Base-by-base conservation (phyloP, 30 jellyfish, hydroid and myxozoan genomes). In the Chrysaora quinquecirrha region DNA sequence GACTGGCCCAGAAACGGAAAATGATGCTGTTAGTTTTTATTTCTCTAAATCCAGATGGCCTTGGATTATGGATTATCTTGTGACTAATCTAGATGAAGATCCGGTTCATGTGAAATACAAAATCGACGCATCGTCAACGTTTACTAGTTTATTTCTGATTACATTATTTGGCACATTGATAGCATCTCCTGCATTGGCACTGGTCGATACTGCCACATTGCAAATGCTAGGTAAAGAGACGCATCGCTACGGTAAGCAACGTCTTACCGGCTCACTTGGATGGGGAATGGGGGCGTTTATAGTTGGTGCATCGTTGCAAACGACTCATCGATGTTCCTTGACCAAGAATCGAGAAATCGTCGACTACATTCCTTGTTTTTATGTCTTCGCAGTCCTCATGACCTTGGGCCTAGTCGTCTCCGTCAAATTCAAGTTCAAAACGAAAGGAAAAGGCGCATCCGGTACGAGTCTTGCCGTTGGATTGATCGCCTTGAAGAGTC, bases 221-320 rank as follows among this genome's bases (percentile, higher is more conserved):
- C 96, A 86, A 76, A 77, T 95, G 96, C 96, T 95, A 23, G 98
- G 99, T 14, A 90, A 89, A 52, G 97, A 95, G 90, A 85, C 97
- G 43, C 97, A 95, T 67, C 95, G 97, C 22, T 95, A 95, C 61
- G 99, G 99, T 0, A 89, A 87, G 83, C 99, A 95, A 67, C 86
- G 99, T 25, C 92, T 95, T 28, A 89, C 98, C 27, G 99, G 99
- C 58, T 95, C 99, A 1, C 89, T 95, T 20, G 99, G 99, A 19
- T 95, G 99, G 99, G 99, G 99, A 3, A 70, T 95, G 85, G 99
- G 98, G 18, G 99, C 99, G n/a, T 95, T 95, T 52, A 89, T 95
- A 49, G 97, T 95, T 21, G 99, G 99, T 16, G 99, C 99, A 33
- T 89, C 98, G 71, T 64, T 95, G 49, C 93, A 82, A 62, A 86